phyloP scores from a whole-genome alignment of 2,888 invertebrate species.

The Aquatica leii region DNA sequence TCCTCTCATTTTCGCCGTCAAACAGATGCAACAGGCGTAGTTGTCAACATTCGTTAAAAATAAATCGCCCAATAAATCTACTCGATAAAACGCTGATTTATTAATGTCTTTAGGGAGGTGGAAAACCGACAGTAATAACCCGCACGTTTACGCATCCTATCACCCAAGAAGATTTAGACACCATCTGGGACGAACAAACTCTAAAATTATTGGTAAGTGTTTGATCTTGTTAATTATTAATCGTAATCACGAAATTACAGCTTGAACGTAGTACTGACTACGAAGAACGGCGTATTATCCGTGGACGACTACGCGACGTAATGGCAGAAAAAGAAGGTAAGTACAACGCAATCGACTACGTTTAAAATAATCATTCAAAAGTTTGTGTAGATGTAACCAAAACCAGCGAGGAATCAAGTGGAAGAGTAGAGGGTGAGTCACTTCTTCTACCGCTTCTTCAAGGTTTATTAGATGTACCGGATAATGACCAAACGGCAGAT shows the following conservation, averaged over 20 bases:
- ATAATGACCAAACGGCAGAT: conserved; percentile 63
- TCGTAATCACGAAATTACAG: conserved; percentile 61
- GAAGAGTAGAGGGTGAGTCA: conserved; percentile 76
- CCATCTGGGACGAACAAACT: conserved; percentile 80
- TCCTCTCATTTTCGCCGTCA: not conserved
- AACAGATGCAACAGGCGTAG: no score
- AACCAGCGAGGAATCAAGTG: conserved; percentile 56
- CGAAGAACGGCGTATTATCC: conserved; percentile 84
- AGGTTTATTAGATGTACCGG: conserved; percentile 67
- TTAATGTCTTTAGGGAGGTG: conserved; percentile 49
- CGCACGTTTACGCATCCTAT: conserved; percentile 59
- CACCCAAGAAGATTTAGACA: conserved; percentile 71
- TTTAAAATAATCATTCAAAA: conserved; percentile 46
- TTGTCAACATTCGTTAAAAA: not conserved
- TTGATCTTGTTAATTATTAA: not conserved
- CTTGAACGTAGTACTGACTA: conserved; percentile 85
- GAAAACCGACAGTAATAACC: conserved; percentile 53
- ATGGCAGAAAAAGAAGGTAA: conserved; percentile 90
- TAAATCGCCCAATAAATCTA: not conserved
- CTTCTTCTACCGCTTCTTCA: conserved; percentile 74
- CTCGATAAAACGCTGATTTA: no score
- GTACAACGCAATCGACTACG: conserved; percentile 28
- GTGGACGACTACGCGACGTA: conserved; percentile 81
- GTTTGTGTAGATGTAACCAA: conserved; percentile 61
- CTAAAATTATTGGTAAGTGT: conserved; percentile 73